A percentile compares a stretch with the other conserved stretches of the same genome.
Evolutionary conservation across 2,113 vertebrate genomes (phyloP).

Genomic region (Butastur rufipennis): DNA sequence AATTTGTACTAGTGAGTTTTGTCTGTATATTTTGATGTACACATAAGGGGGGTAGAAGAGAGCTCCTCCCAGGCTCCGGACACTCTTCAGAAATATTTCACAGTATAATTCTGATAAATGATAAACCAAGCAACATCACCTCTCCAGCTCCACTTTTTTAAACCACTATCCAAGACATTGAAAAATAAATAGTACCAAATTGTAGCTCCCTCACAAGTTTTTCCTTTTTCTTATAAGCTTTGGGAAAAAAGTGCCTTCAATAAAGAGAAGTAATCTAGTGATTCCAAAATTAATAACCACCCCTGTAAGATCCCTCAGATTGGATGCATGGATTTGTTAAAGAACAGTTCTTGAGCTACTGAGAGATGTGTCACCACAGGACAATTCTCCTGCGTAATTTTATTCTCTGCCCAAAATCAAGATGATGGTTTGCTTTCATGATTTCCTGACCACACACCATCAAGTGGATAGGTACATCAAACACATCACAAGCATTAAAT

Average conservation of each 20-base stretch:
- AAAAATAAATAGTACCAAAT: constrained; percentile 21
- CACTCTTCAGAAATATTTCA: background rate
- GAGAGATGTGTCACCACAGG: background rate
- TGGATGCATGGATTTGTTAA: background rate
- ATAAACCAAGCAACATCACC: background rate
- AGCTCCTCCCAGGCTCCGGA: background rate
- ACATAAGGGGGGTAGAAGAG: background rate
- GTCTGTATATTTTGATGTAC: background rate
- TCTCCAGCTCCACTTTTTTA: background rate
- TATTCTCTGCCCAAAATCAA: constrained; percentile 5
- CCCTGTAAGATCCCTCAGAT: background rate
- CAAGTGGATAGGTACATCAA: background rate
- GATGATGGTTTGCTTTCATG: background rate
- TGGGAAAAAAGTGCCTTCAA: constrained; percentile 37
- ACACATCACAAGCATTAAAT: background rate
- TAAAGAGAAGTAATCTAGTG: background rate
- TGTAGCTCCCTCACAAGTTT: constrained; percentile 17
- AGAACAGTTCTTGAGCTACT: background rate
- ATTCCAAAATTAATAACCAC: background rate
- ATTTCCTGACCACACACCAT: background rate
- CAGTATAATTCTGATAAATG: background rate
- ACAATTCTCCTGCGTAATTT: background rate
- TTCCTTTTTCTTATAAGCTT: constrained; percentile 28
- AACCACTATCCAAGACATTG: background rate
- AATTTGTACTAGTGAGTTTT: background rate